A percentile compares a stretch with the other conserved stretches of the same genome.
phyloP scores from a whole-genome alignment of 1,140 invertebrate genomes.

The Nasonia vitripennis region DNA sequence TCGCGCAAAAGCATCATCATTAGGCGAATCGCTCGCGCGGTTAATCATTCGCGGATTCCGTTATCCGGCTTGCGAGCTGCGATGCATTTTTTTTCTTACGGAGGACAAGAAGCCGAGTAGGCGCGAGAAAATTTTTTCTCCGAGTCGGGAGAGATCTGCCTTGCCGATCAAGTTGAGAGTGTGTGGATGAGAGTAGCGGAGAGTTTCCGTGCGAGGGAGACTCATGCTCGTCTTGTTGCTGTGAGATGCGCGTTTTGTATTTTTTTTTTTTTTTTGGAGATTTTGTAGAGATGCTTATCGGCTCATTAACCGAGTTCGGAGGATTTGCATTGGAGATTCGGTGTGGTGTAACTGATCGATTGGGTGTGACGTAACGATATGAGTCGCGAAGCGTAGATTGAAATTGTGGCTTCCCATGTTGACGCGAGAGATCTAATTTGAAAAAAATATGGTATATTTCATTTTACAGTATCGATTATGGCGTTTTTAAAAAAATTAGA shows the following conservation, averaged over 20 bases:
- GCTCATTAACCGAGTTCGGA: background rate
- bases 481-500: too few relatives aligned
- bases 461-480: too few relatives aligned
- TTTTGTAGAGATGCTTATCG: background rate
- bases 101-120: background rate
- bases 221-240: constrained; percentile 54
- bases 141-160: constrained; percentile 54
- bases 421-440: too few relatives aligned
- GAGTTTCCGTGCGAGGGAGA: constrained; percentile 64
- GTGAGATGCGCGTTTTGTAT: background rate
- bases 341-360: too few relatives aligned
- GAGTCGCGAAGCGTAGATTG: too few relatives aligned
- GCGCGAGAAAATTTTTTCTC: background rate
- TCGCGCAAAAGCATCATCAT: constrained; percentile 23
- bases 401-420: too few relatives aligned
- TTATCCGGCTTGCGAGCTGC: background rate
- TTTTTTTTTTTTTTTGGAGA: background rate
- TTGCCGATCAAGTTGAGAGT: constrained; percentile 59
- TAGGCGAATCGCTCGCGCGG: constrained; percentile 1
- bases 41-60: constrained; percentile 24
- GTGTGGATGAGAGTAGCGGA: constrained; percentile 15
- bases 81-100: background rate
- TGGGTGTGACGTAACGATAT: background rate
- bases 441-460: too few relatives aligned
- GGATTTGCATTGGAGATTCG: background rate